Percentiles rank a stretch among this genome's conserved stretches.
phyloP scores from a whole-genome alignment of 2,797 vertebrate species.

The Sebastes goodei region DNA sequence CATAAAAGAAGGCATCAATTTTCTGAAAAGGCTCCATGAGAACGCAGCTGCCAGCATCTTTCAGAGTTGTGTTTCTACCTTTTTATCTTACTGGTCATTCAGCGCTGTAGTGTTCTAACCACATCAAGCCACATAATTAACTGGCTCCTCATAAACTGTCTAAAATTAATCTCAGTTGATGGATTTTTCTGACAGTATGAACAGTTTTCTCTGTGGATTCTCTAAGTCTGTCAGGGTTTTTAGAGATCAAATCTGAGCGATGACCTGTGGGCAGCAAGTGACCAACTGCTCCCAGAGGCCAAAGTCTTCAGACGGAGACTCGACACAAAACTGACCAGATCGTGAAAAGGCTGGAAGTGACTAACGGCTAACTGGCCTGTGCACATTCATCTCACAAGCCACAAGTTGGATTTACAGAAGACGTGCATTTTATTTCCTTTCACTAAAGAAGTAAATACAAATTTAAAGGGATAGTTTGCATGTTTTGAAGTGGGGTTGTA shows the following conservation, averaged over 20 bases:
- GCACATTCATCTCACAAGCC: neutral
- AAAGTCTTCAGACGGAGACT: conserved; percentile 1
- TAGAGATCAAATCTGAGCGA: conserved; percentile 8
- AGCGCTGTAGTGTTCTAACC: neutral
- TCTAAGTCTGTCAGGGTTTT: neutral
- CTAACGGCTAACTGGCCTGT: conserved; percentile 5
- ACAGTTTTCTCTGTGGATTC: neutral
- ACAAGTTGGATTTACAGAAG: neutral
- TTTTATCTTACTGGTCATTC: neutral
- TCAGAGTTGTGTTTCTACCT: neutral
- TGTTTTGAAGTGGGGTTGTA: too few species aligned
- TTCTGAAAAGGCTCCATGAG: neutral
- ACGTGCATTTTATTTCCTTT: neutral
- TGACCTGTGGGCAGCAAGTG: neutral
- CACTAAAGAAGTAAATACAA: neutral
- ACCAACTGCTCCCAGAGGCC: conserved; percentile 5
- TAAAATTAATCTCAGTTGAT: neutral
- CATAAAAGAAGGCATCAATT: neutral
- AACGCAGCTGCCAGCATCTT: neutral
- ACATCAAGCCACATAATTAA: neutral
- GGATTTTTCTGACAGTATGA: neutral
- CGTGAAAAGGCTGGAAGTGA: conserved; percentile 25
- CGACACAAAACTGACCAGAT: neutral
- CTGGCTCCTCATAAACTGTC: neutral
- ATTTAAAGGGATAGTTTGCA: neutral